These are phyloP conservation scores for Pammene aurita DNA, from an alignment of 2,888 invertebrate genomes.

Conservation along the genomic window DNA sequence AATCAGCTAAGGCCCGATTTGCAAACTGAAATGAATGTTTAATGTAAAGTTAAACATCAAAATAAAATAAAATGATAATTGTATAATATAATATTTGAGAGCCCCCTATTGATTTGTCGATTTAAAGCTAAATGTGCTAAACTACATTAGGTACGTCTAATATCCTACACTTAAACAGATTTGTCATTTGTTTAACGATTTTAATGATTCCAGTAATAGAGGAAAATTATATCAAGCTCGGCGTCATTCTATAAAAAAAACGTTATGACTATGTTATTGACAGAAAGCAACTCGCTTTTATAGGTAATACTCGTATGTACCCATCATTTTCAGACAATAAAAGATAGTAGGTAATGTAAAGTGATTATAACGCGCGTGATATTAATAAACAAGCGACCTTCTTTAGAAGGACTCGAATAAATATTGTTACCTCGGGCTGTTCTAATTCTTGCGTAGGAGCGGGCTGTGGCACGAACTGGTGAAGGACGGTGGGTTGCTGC, in stretches of 20 bases:
- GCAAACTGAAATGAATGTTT: neutral
- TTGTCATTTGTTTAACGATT: too few species aligned
- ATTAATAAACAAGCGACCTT: constrained; percentile 10
- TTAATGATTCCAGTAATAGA: too few species aligned
- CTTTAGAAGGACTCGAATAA: constrained; percentile 10
- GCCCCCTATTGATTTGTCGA: too few species aligned
- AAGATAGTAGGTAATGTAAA: neutral
- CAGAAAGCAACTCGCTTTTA: too few species aligned
- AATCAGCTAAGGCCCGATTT: neutral
- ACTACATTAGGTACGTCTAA: too few species aligned
- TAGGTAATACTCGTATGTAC: neutral
- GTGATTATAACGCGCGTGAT: neutral
- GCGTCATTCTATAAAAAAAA: too few species aligned
- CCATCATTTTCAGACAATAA: neutral
- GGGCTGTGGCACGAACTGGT: constrained; percentile 76
- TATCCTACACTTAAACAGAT: too few species aligned
- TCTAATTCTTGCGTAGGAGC: constrained; percentile 79
- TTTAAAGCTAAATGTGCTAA: too few species aligned
- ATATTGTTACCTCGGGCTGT: constrained; percentile 70
- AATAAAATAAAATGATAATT: too few species aligned
- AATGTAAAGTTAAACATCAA: too few species aligned
- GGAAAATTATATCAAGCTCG: neutral
- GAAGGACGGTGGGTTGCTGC: constrained; percentile 71
- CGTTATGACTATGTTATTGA: too few species aligned
- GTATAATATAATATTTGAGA: too few species aligned